Percentiles rank a stretch among this genome's conserved stretches.
Conservation (phyloP, 2,113 vertebrate genomes). For the Plestiodon gilberti region DNA sequence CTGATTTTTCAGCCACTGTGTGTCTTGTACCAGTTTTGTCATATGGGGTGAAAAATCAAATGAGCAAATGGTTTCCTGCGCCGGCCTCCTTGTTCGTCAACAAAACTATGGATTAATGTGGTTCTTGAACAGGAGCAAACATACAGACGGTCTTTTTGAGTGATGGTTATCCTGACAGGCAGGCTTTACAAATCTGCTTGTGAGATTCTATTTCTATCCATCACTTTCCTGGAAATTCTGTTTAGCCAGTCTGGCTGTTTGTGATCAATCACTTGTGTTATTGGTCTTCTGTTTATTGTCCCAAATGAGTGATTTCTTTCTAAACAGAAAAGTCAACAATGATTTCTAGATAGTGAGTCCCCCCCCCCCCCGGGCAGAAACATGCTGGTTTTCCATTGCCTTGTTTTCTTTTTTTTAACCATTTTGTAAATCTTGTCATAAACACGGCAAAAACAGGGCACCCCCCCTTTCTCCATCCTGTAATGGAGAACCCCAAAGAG, state of each 20-base stretch:
- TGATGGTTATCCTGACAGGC: neutral
- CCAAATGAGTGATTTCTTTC: neutral
- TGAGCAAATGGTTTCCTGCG: constrained; percentile 1
- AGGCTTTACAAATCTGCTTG: neutral
- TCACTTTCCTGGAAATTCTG: neutral
- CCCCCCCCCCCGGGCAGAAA: neutral
- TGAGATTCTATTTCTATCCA: neutral
- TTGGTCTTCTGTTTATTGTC: constrained; percentile 3
- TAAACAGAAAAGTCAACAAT: neutral
- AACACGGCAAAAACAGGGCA: neutral
- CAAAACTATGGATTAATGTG: constrained; percentile 16
- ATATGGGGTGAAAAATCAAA: neutral
- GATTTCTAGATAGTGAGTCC: neutral
- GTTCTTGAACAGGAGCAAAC: constrained; percentile 12
- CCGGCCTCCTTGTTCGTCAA: constrained; percentile 8
- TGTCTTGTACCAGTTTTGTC: neutral
- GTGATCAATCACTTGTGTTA: neutral
- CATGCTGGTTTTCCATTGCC: neutral
- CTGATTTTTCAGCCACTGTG: neutral
- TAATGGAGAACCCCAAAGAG: neutral
- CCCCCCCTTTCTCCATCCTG: neutral
- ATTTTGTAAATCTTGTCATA: neutral
- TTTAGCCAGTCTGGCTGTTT: neutral
- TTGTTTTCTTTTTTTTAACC: neutral
- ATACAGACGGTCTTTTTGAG: neutral